Percentiles rank a stretch among this genome's conserved stretches.
phyloP scores from a whole-genome alignment of 2,888 invertebrate species.

The Nephrotoma appendiculata region DNA sequence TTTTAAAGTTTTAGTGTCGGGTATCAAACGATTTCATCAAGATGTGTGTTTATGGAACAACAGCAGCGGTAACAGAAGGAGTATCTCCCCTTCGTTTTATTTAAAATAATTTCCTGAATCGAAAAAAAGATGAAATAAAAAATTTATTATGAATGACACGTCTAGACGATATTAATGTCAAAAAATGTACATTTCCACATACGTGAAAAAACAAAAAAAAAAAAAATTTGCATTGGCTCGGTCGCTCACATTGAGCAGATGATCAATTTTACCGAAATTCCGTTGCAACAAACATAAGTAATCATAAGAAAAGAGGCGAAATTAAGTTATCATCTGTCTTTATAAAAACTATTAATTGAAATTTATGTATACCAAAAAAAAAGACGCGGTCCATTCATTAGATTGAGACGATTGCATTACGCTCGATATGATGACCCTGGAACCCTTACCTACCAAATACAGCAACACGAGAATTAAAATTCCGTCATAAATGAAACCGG shows the following conservation, averaged over 20 bases:
- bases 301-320: neutral
- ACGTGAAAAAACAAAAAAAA: too few relatives aligned
- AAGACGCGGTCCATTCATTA: neutral
- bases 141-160: neutral
- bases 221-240: neutral
- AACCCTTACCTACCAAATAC: neutral
- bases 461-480: neutral
- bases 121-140: neutral
- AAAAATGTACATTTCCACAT: neutral
- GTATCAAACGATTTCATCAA: neutral
- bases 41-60: neutral
- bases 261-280: neutral
- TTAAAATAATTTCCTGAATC: neutral
- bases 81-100: neutral
- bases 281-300: neutral
- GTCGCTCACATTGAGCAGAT: neutral
- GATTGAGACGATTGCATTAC: neutral
- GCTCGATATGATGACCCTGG: neutral
- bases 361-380: neutral
- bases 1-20: neutral
- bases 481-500: neutral
- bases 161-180: neutral
- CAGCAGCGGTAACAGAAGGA: neutral
- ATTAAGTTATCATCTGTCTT: neutral
- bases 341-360: neutral